Conservation (phyloP, 2,113 vertebrate genomes). For the Nesoenas mayeri region DNA sequence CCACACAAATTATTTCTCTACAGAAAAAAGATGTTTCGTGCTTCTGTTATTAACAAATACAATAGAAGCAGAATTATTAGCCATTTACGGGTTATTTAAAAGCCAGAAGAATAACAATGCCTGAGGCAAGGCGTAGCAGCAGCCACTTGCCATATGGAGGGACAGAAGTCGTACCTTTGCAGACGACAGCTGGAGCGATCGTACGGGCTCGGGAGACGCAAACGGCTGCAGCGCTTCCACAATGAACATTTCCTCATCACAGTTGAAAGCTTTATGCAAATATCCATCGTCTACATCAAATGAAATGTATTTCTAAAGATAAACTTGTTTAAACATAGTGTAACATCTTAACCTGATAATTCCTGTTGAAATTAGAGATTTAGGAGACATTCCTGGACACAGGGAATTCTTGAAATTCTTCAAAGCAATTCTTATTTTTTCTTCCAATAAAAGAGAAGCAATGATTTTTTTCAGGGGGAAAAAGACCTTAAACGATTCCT, state of each 20-base stretch:
- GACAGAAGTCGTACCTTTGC: conserved; percentile 67
- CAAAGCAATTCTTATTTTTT: neutral
- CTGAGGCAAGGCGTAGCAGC: neutral
- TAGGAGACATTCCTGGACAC: neutral
- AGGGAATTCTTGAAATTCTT: neutral
- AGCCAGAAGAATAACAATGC: neutral
- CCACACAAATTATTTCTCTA: neutral
- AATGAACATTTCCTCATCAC: conserved; percentile 76
- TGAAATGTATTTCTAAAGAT: neutral
- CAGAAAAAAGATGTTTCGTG: neutral
- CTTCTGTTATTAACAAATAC: neutral
- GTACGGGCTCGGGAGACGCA: conserved; percentile 56
- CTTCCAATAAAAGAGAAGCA: neutral
- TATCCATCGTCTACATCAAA: conserved; percentile 76
- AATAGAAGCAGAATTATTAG: neutral
- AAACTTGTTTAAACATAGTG: neutral
- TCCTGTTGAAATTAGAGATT: neutral
- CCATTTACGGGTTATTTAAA: neutral
- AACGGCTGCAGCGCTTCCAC: conserved; percentile 80
- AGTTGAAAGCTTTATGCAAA: conserved; percentile 80
- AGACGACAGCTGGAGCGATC: conserved; percentile 71
- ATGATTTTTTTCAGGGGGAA: neutral
- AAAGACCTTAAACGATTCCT: neutral
- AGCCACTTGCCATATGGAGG: neutral
- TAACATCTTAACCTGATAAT: neutral